Evolutionary conservation across 1,140 invertebrate species (phyloP).

Genomic region (Calliopsis andreniformis): DNA sequence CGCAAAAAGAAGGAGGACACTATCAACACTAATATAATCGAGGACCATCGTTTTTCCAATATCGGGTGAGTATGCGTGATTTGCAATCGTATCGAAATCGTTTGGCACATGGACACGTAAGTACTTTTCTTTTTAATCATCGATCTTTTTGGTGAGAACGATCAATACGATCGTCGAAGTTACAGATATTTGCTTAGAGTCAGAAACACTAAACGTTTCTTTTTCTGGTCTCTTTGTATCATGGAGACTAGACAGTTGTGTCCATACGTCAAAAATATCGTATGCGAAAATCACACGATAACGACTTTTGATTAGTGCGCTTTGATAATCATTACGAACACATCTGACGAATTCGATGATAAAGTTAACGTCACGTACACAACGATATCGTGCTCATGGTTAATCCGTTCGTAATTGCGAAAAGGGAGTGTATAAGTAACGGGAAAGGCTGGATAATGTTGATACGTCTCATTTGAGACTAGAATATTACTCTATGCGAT

Average conservation of each 20-base stretch:
- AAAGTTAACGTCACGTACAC: neutral
- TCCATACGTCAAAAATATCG: constrained; percentile 29
- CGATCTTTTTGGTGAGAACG: no score
- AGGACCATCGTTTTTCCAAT: constrained; percentile 57
- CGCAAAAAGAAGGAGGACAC: constrained; percentile 40
- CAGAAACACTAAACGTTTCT: neutral
- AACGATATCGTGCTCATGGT: no score
- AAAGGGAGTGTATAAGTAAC: neutral
- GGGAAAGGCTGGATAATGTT: neutral
- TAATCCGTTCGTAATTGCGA: neutral
- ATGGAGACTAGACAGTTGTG: neutral
- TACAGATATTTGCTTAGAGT: neutral
- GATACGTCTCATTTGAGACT: neutral
- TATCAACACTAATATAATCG: constrained; percentile 52
- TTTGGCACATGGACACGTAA: constrained; percentile 28
- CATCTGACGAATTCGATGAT: constrained; percentile 17
- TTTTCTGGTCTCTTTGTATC: neutral
- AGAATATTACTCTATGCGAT: neutral
- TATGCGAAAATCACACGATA: constrained; percentile 34
- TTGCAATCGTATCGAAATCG: constrained; percentile 28
- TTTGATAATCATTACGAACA: constrained; percentile 54
- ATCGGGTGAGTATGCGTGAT: constrained; percentile 35
- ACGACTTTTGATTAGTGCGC: constrained; percentile 53
- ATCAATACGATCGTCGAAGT: no score
- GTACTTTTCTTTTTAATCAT: no score